Conservation (phyloP, 2,888 invertebrate genomes). For the Phaedon cochleariae region DNA sequence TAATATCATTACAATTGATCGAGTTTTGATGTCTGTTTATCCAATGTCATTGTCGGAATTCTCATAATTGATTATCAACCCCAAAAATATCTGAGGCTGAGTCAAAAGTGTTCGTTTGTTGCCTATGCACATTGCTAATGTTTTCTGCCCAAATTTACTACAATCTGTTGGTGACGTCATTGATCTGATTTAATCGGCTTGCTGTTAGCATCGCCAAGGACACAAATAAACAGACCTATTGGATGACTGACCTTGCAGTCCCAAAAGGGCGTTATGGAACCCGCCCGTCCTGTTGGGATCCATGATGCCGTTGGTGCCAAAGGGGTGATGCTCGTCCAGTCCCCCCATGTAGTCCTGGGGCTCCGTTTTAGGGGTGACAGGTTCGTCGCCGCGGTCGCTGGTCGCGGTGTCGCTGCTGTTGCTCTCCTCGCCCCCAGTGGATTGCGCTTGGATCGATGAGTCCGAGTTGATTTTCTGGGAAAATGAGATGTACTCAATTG, state of each 20-base stretch:
- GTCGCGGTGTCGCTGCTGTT: conserved; percentile 84
- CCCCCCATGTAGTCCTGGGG: conserved; percentile 72
- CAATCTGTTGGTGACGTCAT: too few species aligned
- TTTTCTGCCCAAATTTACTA: too few species aligned
- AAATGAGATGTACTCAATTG: neutral
- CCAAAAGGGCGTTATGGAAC: conserved; percentile 82
- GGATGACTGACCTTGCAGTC: conserved; percentile 76
- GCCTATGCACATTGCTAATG: too few species aligned
- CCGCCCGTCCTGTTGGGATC: conserved; percentile 75
- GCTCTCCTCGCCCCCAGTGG: conserved; percentile 80
- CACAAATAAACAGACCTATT: too few species aligned
- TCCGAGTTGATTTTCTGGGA: conserved; percentile 62
- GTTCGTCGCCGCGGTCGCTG: conserved; percentile 72
- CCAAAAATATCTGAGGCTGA: too few species aligned
- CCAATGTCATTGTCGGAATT: too few species aligned
- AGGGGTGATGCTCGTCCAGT: conserved; percentile 71
- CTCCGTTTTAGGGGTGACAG: conserved; percentile 77
- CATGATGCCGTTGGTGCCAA: conserved; percentile 70
- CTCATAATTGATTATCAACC: too few species aligned
- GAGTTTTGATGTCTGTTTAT: too few species aligned
- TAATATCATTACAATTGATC: too few species aligned
- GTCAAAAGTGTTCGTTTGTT: too few species aligned
- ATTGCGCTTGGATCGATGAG: conserved; percentile 71
- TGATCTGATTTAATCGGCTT: too few species aligned
- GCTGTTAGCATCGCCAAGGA: too few species aligned